A percentile compares a stretch with the other conserved stretches of the same genome.
Conservation (phyloP, 2,797 vertebrate species). For the Tympanoctomys barrerae region DNA sequence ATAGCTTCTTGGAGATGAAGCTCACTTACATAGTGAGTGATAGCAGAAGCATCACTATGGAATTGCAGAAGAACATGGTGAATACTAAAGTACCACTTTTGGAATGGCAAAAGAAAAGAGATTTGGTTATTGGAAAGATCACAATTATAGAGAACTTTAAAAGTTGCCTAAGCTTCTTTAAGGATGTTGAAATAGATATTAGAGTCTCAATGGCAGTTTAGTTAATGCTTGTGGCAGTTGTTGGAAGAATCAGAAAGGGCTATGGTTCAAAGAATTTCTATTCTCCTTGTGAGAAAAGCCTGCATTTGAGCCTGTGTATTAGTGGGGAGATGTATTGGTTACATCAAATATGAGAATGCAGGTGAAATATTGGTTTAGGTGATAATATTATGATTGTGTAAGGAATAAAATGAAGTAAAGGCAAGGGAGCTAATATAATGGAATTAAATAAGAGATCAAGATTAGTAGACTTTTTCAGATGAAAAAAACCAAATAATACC, state of each 20-base stretch:
- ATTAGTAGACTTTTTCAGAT: not conserved
- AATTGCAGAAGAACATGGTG: not conserved
- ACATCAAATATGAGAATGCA: not conserved
- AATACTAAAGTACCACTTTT: not conserved
- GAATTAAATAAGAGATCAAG: constrained; percentile 21
- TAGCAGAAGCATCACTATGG: not conserved
- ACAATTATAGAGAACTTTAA: not conserved
- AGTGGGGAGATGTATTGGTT: not conserved
- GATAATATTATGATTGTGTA: not conserved
- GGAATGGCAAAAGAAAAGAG: not conserved
- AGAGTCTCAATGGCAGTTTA: not conserved
- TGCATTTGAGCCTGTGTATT: not conserved
- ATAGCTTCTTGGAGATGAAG: not conserved
- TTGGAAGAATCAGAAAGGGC: not conserved
- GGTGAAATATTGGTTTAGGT: constrained; percentile 21
- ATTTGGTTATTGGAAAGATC: not conserved
- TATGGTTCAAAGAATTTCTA: not conserved
- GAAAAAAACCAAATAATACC: constrained; percentile 32
- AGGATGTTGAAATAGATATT: not conserved
- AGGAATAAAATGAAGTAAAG: constrained; percentile 21
- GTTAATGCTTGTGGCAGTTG: not conserved
- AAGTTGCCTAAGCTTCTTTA: not conserved
- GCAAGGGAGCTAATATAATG: not conserved
- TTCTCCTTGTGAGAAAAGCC: not conserved
- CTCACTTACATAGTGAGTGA: not conserved